These are phyloP conservation scores for Forbesichthys papilliferus DNA, from an alignment of 2,113 vertebrate species.

Conservation along the genomic window DNA sequence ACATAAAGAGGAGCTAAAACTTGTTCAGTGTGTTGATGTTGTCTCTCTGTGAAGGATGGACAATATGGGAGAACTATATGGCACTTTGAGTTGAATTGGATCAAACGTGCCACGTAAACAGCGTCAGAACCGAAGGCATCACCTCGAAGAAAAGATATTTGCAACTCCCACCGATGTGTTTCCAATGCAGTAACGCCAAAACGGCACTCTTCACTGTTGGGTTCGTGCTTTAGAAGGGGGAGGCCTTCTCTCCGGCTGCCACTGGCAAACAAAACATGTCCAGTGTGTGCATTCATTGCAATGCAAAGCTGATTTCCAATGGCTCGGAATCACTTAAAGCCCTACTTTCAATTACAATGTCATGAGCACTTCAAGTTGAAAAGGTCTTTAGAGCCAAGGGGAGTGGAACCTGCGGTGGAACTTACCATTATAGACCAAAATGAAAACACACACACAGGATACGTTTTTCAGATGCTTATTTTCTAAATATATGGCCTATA, in stretches of 20 bases:
- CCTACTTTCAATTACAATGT: constrained; percentile 77
- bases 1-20: neutral
- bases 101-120: constrained; percentile 31
- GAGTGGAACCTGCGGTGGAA: constrained; percentile 62
- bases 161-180: constrained; percentile 23
- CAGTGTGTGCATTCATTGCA: constrained; percentile 65
- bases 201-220: constrained; percentile 50
- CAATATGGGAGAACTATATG: no score
- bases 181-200: constrained; percentile 45
- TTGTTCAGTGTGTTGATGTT: neutral
- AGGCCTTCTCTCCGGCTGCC: constrained; percentile 55
- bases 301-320: constrained; percentile 70
- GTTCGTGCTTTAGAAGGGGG: constrained; percentile 55
- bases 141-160: constrained; percentile 30
- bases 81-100: constrained; percentile 18
- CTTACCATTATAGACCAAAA: constrained; percentile 54
- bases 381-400: constrained; percentile 41
- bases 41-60: no score
- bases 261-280: constrained; percentile 67
- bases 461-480: constrained; percentile 34
- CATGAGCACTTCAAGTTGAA: constrained; percentile 62
- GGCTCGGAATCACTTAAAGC: constrained; percentile 65
- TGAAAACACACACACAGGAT: constrained; percentile 25
- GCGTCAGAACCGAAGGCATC: constrained; percentile 20
- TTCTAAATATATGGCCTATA: constrained; percentile 52